Evolutionary conservation across 1,140 invertebrate species (phyloP).

Genomic region (Limonius californicus): DNA sequence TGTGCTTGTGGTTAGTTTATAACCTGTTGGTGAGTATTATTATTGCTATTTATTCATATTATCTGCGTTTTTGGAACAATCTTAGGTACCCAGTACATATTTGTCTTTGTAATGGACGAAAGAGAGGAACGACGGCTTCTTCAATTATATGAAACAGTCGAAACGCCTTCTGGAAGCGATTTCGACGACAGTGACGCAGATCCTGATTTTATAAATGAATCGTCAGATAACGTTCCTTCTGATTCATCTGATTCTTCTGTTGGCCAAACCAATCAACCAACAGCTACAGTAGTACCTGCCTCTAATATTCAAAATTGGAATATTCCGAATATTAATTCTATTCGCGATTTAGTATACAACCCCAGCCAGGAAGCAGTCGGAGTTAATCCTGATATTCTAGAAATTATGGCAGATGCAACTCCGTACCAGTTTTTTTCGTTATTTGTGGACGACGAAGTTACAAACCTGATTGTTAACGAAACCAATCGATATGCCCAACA

Average conservation of each 20-base stretch:
- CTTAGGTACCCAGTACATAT: too few relatives aligned
- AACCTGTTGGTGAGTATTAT: too few relatives aligned
- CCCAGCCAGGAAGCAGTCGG: background rate
- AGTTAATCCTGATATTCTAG: background rate
- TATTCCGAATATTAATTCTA: background rate
- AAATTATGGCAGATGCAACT: background rate
- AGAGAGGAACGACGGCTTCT: too few relatives aligned
- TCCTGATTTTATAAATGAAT: background rate
- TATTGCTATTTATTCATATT: too few relatives aligned
- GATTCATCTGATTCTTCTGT: background rate
- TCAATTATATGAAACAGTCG: too few relatives aligned
- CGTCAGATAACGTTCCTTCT: background rate
- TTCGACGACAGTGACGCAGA: background rate
- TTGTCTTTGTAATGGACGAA: too few relatives aligned
- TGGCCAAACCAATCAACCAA: background rate
- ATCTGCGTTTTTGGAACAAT: too few relatives aligned
- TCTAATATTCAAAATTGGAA: background rate
- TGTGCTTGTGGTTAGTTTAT: too few relatives aligned
- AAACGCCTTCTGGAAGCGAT: too few relatives aligned
- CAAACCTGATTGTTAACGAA: background rate
- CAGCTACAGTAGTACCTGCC: too few relatives aligned
- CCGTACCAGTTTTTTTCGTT: background rate
- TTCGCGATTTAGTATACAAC: background rate
- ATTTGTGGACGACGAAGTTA: background rate
- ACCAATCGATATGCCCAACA: background rate